Evolutionary conservation across 2,888 invertebrate species (phyloP), one percentile per base, ranked within the genome.

Genomic region (Sinotaia quadrata): DNA sequence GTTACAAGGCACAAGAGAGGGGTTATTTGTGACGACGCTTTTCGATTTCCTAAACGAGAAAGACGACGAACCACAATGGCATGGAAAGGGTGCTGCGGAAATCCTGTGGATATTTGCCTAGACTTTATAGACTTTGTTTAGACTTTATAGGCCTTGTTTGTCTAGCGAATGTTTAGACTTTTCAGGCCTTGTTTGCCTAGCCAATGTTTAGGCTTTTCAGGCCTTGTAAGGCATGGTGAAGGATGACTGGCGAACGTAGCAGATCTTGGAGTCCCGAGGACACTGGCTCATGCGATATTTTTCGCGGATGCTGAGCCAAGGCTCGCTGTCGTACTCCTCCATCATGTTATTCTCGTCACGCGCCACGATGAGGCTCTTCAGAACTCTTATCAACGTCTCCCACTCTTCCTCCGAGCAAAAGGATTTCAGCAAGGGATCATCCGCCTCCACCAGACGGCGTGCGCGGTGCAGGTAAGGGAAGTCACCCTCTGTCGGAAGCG

Each of bases 301-400:
- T 29, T 72, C 72, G 18, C 77, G 60, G 56, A 74, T 61, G 37
- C 69, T 69, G 21, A 75, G 68, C 78, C 78, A 78, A 8, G 72
- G 77, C 69, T 71, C 73, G 41, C 73, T 72, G 67, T 69, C 69
- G 68, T 68, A 72, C 60, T 77, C 75, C 52, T 71, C 75, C 36
- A 72, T 31, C 61, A 72, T 72, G 72, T 68, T 66, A 51, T 18
- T 67, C 73, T 74, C 75, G 69, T 67, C 72, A 49, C 54, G 69
- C 10, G 74, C 74, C 31, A 68, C 67, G 44, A 74, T 67, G 47
- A 66, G 67, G 2, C 59, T 51, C 8, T 60, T 52, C 31, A 75
- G 70, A 18, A 63, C 51, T 15, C 58, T 49, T 2, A 61, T 41
- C 21, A 75, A 62, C 10, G 33, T 36, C 4, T 68, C 66, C 78